A percentile compares a stretch with the other conserved stretches of the same genome.
These are phyloP conservation scores for Linepithema humile DNA, from an alignment of 1,140 invertebrate genomes.

Conservation along the genomic window DNA sequence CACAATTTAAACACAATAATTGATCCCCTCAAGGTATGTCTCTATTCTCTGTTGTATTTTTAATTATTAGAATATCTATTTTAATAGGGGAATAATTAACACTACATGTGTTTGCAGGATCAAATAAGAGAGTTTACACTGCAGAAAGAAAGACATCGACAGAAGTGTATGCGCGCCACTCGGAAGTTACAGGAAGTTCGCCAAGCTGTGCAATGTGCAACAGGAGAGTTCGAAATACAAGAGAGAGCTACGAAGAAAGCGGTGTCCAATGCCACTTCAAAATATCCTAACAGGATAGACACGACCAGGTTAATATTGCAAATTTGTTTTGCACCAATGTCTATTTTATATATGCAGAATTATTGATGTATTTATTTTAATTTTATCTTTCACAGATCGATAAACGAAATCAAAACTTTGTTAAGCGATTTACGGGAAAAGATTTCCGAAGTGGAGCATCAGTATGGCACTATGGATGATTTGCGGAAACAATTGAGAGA, in stretches of 20 bases:
- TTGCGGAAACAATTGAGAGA: constrained; percentile 70
- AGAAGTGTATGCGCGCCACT: constrained; percentile 52
- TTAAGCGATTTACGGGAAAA: constrained; percentile 65
- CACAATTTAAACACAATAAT: constrained; percentile 65
- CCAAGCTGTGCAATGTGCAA: constrained; percentile 66
- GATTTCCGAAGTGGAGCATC: constrained; percentile 74
- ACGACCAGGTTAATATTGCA: constrained; percentile 78
- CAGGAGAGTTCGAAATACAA: constrained; percentile 72
- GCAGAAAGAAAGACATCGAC: constrained; percentile 70
- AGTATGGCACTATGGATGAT: constrained; percentile 73
- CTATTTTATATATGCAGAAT: constrained; percentile 20
- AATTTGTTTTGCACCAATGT: background rate
- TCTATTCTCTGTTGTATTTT: background rate
- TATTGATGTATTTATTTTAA: constrained; percentile 7
- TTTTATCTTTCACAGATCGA: constrained; percentile 62
- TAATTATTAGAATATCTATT: background rate
- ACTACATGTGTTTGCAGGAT: constrained; percentile 69
- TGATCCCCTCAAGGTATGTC: constrained; percentile 66
- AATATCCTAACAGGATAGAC: constrained; percentile 81
- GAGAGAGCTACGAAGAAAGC: constrained; percentile 68
- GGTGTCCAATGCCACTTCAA: constrained; percentile 73
- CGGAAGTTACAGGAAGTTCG: constrained; percentile 55
- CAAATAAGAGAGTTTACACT: constrained; percentile 75
- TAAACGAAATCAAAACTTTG: constrained; percentile 68
- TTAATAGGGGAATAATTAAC: background rate